phyloP scores from a whole-genome alignment of 2,113 vertebrate genomes.

The Tor tambroides region DNA sequence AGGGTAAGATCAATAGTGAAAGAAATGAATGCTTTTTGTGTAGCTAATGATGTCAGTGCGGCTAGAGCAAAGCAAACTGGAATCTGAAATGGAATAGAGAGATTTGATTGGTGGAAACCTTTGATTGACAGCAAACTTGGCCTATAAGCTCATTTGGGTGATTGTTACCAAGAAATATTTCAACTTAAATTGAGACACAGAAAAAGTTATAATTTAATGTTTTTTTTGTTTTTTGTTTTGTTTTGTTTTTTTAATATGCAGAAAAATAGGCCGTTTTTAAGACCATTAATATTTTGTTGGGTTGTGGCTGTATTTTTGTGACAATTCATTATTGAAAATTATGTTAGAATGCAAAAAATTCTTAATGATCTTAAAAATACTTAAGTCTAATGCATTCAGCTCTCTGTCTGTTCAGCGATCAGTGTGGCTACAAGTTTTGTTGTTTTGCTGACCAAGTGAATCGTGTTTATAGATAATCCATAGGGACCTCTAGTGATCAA shows the following conservation, averaged over 20 bases:
- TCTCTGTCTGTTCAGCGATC: not conserved
- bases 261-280: no score
- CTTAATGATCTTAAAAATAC: no score
- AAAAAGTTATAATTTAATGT: no score
- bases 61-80: not conserved
- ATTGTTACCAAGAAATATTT: no score
- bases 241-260: no score
- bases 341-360: no score
- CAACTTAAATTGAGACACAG: no score
- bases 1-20: conserved; percentile 79
- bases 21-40: not conserved
- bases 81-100: not conserved
- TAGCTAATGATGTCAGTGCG: not conserved
- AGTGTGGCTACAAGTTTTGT: not conserved
- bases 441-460: not conserved
- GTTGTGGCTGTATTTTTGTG: no score
- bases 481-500: conserved; percentile 43
- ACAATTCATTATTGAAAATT: no score
- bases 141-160: no score
- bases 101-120: not conserved
- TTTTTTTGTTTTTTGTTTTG: no score
- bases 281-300: no score
- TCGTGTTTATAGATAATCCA: conserved; percentile 2
- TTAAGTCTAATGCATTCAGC: not conserved
- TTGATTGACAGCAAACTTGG: not conserved